Conservation (phyloP, 2,888 invertebrate genomes). For the Ormyrus pomaceus region DNA sequence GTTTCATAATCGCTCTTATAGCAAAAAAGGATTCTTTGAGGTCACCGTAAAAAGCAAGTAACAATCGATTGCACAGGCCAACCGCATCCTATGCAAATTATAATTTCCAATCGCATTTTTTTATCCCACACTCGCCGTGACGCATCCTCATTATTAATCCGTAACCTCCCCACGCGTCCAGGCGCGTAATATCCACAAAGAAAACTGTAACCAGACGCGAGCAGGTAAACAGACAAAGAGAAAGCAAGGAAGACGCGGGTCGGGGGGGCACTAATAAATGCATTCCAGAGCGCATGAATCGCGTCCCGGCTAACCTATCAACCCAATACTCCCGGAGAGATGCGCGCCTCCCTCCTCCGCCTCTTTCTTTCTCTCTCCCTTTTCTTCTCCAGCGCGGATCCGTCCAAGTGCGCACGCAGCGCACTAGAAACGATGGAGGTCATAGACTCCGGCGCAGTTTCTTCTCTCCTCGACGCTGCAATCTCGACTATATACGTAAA, state of each 20-base stretch:
- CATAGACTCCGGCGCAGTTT: constrained; percentile 59
- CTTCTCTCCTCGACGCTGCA: constrained; percentile 9
- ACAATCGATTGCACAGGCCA: not conserved
- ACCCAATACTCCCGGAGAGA: constrained; percentile 22
- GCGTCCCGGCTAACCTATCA: constrained; percentile 32
- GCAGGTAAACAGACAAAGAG: constrained; percentile 5
- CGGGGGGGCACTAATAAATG: constrained; percentile 3
- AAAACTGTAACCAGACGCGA: not conserved
- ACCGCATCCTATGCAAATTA: constrained; percentile 1
- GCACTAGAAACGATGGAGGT: constrained; percentile 74
- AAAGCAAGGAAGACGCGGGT: not conserved
- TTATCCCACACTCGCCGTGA: no score
- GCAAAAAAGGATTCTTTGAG: no score
- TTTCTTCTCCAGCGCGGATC: not conserved
- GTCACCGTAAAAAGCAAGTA: no score
- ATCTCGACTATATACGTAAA: not conserved
- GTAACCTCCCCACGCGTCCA: not conserved
- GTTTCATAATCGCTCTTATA: no score
- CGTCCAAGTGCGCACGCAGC: constrained; percentile 36
- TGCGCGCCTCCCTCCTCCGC: not conserved
- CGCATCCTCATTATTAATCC: not conserved
- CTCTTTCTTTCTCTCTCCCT: not conserved
- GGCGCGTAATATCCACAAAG: not conserved
- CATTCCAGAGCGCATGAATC: constrained; percentile 41
- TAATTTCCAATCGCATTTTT: not conserved